Base-by-base conservation (phyloP, 1,140 invertebrate species). In the Tetramorium parvispinum region DNA sequence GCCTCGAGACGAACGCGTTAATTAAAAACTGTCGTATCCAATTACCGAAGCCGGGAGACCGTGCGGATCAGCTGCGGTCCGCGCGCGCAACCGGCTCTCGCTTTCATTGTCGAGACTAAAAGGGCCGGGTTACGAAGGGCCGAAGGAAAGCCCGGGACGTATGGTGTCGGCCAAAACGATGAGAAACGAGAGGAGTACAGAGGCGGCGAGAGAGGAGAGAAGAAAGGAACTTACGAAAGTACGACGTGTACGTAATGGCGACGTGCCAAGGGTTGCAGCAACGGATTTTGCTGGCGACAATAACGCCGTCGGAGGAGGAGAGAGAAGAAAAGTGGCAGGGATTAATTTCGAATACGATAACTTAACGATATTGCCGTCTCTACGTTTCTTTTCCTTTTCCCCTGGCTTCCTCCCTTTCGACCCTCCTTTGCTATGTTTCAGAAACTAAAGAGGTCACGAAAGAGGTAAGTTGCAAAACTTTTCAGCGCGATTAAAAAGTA, bases 11-110 rank as follows among this genome's bases (percentile, higher is more conserved):
- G 63, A 65, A 57, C 79, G 68, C 68, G 79, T 83, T 83, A 83
- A 83, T 83, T 83, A 83, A 83, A 83, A 83, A 83, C 79, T 83
- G 68, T 83, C 79, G 79, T 83, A 83, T 83, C 68, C 79, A 83
- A 83, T 83, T 83, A 83, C 68, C 40, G 53, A 59, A 61, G 68
- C 68, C 68, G 53, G 73, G 73, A 16, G 57, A n/a, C 82, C 63
- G 77, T 53, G 46, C 61, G 73, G 71, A 77, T 85, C 71, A 78
- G 61, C 82, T 76, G 73, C 82, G 73, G 61, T 85, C 57, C 82
- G 43, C 43, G 81, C 81, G 81, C 81, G 53, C 70, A 78, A 77
- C 71, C 40, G 71, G 73, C 82, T 85, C 82, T 85, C 82, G 71
- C 82, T 78, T 85, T 85, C 75, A 85, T 59, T 83, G 79, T 82